phyloP scores from a whole-genome alignment of 2,113 vertebrate species.

The Sphyrna mokarran region DNA sequence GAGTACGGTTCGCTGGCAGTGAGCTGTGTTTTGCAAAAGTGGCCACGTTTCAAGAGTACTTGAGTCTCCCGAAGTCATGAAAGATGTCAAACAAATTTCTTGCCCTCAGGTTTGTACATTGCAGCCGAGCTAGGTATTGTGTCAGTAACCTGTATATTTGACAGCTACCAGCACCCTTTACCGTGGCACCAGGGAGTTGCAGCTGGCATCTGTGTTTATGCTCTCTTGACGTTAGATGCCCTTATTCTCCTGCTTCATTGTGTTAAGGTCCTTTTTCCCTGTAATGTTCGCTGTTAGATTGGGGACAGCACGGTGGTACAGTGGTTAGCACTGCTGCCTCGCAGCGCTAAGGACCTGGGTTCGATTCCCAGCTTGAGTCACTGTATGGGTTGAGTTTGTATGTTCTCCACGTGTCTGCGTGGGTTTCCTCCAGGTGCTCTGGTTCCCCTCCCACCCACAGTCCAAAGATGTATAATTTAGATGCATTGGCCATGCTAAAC shows the following conservation, averaged over 20 bases:
- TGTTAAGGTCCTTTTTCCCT: neutral
- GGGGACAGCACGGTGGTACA: no score
- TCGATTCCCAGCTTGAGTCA: no score
- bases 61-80: neutral
- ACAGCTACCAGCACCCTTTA: neutral
- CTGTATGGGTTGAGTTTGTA: no score
- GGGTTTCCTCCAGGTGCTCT: no score
- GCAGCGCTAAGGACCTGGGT: no score
- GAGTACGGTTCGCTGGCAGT: neutral
- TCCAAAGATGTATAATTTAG: no score
- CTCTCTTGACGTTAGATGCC: neutral
- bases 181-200: neutral
- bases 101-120: neutral
- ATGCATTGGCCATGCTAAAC: no score
- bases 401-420: no score
- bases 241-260: no score
- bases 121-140: neutral
- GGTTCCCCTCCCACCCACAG: no score
- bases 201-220: neutral
- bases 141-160: neutral
- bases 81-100: neutral
- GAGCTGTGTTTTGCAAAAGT: neutral
- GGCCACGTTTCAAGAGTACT: neutral
- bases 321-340: no score
- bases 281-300: neutral